Evolutionary conservation across 2,113 vertebrate species (phyloP).

Genomic region (Crotalus viridis): DNA sequence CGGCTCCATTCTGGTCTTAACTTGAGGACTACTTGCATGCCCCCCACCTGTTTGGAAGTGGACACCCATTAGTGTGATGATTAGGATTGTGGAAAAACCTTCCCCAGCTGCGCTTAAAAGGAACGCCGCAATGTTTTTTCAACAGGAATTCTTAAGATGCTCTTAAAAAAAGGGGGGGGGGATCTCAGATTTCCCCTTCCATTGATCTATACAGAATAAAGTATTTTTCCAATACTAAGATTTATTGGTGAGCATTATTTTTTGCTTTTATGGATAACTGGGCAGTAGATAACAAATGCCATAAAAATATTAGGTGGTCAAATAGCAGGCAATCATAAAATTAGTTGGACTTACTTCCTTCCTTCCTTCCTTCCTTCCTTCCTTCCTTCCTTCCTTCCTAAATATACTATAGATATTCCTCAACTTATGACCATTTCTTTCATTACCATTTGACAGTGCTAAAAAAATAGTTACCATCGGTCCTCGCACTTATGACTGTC

Average conservation of each 20-base stretch:
- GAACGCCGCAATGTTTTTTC: conserved; percentile 52
- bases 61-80: background rate
- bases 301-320: conserved; percentile 19
- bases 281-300: conserved; percentile 43
- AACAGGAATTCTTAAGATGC: conserved; percentile 45
- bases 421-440: background rate
- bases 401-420: background rate
- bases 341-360: conserved; percentile 22
- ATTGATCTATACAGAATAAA: conserved; percentile 77
- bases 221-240: conserved; percentile 73
- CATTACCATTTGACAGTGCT: background rate
- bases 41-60: background rate
- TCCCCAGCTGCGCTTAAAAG: conserved; percentile 57
- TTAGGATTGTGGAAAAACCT: background rate
- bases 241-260: conserved; percentile 40
- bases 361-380: too few relatives aligned
- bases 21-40: too few relatives aligned
- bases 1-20: too few relatives aligned
- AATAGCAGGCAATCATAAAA: conserved; percentile 46
- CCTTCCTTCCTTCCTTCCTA: conserved; percentile 12
- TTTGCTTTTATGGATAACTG: conserved; percentile 41
- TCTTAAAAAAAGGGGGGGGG: background rate
- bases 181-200: conserved; percentile 41
- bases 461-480: background rate
- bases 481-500: background rate